Evolutionary conservation across 1,140 invertebrate genomes (phyloP).

Genomic region (Oedothorax gibbosus): DNA sequence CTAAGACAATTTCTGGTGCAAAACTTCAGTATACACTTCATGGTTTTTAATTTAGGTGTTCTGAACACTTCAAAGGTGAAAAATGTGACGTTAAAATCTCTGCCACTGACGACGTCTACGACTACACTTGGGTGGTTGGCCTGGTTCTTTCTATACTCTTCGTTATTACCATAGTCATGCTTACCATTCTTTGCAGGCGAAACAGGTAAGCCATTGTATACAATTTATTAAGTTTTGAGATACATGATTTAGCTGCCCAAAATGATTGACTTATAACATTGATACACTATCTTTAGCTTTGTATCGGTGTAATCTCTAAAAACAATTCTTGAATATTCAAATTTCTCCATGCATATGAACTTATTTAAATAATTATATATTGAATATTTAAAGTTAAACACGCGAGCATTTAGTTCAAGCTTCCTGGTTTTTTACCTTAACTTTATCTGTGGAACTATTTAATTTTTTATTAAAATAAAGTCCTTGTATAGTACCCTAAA

Average conservation of each 20-base stretch:
- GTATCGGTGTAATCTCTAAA: neutral
- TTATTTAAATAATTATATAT: too few species aligned
- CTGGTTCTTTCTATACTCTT: slow-evolving; percentile 23
- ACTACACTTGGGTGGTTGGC: slow-evolving; percentile 37
- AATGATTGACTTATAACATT: too few species aligned
- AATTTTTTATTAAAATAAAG: too few species aligned
- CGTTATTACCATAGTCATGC: neutral
- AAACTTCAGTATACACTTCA: slow-evolving; percentile 58
- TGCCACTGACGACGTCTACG: neutral
- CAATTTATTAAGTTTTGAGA: neutral
- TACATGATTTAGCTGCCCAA: too few species aligned
- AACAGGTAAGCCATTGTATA: slow-evolving; percentile 11
- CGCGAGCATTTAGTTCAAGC: neutral
- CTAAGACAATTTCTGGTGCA: neutral
- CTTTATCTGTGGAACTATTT: too few species aligned
- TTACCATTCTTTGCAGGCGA: neutral
- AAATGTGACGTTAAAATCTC: slow-evolving; percentile 1
- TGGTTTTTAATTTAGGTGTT: slow-evolving; percentile 73
- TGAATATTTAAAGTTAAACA: too few species aligned
- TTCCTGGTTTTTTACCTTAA: too few species aligned
- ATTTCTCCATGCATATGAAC: neutral
- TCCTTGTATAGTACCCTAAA: too few species aligned
- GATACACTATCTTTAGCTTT: neutral
- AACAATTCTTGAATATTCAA: neutral
- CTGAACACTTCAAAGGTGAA: slow-evolving; percentile 70